phyloP scores from a whole-genome alignment of 30 jellyfish, hydroid and myxozoan genomes.

The Nemopilema nomurai region DNA sequence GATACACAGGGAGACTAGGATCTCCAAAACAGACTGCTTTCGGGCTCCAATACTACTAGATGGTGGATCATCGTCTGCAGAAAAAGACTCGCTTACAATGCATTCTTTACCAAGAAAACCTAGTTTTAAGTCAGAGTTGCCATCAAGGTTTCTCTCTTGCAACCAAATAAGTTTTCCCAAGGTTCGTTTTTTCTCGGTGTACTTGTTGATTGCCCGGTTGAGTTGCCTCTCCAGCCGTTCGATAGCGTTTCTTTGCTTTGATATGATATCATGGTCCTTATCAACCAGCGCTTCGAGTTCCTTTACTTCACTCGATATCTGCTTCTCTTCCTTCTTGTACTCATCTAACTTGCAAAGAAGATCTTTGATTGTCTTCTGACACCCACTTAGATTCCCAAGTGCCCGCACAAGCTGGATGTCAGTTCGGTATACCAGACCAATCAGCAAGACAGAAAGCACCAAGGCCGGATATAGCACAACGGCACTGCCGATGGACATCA shows the following conservation, averaged over 20 bases:
- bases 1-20: neutral
- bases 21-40: neutral
- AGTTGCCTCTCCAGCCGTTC: slow-evolving; percentile 69
- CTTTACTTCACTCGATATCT: slow-evolving; percentile 42
- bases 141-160: slow-evolving; percentile 18
- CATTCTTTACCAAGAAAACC: neutral
- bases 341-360: slow-evolving; percentile 43
- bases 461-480: slow-evolving; percentile 20
- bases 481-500: slow-evolving; percentile 30
- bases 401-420: slow-evolving; percentile 7
- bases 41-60: neutral
- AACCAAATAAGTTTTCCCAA: slow-evolving; percentile 34
- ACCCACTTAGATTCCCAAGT: slow-evolving; percentile 2
- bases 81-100: neutral
- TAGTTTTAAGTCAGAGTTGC: neutral
- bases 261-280: slow-evolving; percentile 52
- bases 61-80: neutral
- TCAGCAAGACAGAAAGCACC: neutral
- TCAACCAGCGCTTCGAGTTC: slow-evolving; percentile 61
- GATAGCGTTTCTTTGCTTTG: slow-evolving; percentile 68
- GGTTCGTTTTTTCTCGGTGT: slow-evolving; percentile 48
- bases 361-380: slow-evolving; percentile 41
- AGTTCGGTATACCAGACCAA: slow-evolving; percentile 25
- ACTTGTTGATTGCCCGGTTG: slow-evolving; percentile 54
- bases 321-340: slow-evolving; percentile 52